Base-by-base conservation (phyloP, 2,797 vertebrate species). In the Rousettus madagascariensis region DNA sequence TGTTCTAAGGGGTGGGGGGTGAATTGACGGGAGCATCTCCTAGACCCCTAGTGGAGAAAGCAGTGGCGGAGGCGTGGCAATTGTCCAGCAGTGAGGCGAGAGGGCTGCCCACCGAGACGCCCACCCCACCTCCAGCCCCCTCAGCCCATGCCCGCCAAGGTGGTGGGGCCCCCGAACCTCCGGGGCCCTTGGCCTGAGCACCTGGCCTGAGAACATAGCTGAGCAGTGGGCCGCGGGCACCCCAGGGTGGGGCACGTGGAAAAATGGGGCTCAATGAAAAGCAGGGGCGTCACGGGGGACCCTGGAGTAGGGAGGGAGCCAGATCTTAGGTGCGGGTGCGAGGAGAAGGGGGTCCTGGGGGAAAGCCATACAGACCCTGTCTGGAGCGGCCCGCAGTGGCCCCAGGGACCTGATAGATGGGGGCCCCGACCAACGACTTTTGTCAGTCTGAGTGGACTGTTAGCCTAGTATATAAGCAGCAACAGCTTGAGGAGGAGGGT, bases 1-100 rank as follows among this genome's bases (percentile, higher is more conserved):
- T 36, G 5, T 17, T 77, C 26, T 46, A 16, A 66, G 4, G 9
- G 8, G 17, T 17, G 22, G 5, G 3, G 3, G 2, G 11, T 8
- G 12, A 3, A 13, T 71, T 8, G 17, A 26, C 2, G 1, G n/a
- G 30, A 19, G 65, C 19, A 0, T 8, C 68, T 78, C 74, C 28
- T 57, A 26, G 63, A 46, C 28, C 36, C 12, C 16, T 8, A 26
- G 53, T 51, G 36, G 1, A 16, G 6, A 28, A 33, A 7, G 49
- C 0, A 0, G 13, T 2, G 1, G 19, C 57, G 51, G 36, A 63
- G 53, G 17, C 30, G 38, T 0, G 1, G 26, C 80, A 33, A 13
- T 24, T 4, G 26, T 13, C 38, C 43, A 49, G 36, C 49, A 66
- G 28, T 4, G 74, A 24, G 57, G 33, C 55, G 65, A 57, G 33